A percentile compares a stretch with the other conserved stretches of the same genome.
These are phyloP conservation scores for Penelope pileata DNA, from an alignment of 2,113 vertebrate species.

Conservation along the genomic window DNA sequence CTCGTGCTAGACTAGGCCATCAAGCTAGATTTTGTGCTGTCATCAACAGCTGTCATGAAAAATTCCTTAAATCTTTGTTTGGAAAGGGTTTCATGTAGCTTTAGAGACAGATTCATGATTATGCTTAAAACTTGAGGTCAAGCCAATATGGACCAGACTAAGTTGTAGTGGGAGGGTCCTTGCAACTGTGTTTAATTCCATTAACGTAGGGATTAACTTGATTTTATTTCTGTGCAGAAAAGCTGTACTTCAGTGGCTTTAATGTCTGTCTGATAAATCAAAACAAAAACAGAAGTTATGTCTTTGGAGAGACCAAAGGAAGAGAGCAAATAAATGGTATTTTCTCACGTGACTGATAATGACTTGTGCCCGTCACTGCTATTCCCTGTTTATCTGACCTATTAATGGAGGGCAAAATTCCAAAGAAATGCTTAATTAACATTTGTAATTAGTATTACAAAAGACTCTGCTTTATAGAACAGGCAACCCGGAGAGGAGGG, in stretches of 20 bases:
- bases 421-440: constrained; percentile 82
- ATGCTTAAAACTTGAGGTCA: not conserved
- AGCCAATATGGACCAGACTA: not conserved
- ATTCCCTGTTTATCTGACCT: constrained; percentile 77
- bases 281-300: not conserved
- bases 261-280: constrained; percentile 17
- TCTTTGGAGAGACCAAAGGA: constrained; percentile 21
- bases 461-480: constrained; percentile 66
- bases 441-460: constrained; percentile 77
- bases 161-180: not conserved
- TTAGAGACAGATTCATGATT: not conserved
- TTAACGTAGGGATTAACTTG: not conserved
- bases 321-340: constrained; percentile 52
- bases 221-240: constrained; percentile 7
- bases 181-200: not conserved
- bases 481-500: constrained; percentile 64
- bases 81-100: not conserved
- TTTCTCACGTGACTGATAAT: constrained; percentile 42
- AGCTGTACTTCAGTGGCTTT: not conserved
- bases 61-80: constrained; percentile 19
- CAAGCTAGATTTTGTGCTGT: constrained; percentile 31
- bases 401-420: constrained; percentile 74
- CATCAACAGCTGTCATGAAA: constrained; percentile 25
- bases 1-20: not conserved
- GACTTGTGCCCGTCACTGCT: constrained; percentile 50